Evolutionary conservation across 2,797 vertebrate genomes (phyloP).

Genomic region (Gymnopithys bicolor): DNA sequence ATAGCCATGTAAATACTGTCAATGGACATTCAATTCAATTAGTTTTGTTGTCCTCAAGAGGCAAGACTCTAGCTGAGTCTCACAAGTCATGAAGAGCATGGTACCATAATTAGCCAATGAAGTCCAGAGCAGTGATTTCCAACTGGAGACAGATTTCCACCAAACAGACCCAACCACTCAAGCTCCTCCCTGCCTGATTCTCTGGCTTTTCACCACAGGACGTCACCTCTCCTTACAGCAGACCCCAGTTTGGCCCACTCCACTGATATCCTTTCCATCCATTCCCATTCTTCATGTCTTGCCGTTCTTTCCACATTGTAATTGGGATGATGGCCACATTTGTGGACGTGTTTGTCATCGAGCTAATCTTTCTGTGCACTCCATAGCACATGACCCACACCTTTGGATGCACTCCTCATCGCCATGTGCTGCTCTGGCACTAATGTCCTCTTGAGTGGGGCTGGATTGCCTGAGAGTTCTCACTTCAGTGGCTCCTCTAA

Average conservation of each 20-base stretch:
- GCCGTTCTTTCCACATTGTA: background rate
- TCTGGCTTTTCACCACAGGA: accelerated
- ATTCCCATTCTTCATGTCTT: background rate
- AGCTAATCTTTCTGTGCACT: background rate
- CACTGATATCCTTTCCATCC: background rate
- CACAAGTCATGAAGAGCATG: accelerated
- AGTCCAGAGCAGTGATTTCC: background rate
- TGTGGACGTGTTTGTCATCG: accelerated
- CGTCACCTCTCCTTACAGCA: background rate
- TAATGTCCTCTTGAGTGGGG: background rate
- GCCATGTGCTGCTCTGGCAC: background rate
- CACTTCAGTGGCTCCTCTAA: background rate
- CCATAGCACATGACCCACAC: accelerated
- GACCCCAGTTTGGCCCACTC: background rate
- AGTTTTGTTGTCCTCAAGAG: background rate
- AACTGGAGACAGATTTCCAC: background rate
- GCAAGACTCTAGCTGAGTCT: background rate
- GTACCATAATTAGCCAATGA: background rate
- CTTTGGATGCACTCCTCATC: background rate
- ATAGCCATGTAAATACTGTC: background rate
- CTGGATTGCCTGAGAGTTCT: background rate
- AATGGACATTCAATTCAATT: background rate
- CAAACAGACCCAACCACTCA: accelerated
- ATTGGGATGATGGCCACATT: background rate
- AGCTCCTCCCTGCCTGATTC: accelerated